Evolutionary conservation across 2,797 vertebrate species (phyloP).

Genomic region (Loriculus beryllinus): DNA sequence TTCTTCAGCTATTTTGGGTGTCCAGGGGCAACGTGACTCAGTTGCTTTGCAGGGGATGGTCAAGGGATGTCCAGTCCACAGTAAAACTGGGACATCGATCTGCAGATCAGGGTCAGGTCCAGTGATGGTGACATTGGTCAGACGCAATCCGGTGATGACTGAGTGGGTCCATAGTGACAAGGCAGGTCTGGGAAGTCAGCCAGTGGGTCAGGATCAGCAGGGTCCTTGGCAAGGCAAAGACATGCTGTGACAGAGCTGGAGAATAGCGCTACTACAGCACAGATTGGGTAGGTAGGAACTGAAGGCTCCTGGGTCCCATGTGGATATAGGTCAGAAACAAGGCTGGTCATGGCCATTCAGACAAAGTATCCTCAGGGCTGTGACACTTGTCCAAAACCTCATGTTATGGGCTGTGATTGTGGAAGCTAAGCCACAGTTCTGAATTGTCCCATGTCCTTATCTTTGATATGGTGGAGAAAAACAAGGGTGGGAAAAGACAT

Average conservation of each 20-base stretch:
- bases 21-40: accelerated
- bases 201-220: neutral
- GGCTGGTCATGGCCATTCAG: neutral
- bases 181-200: neutral
- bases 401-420: accelerated
- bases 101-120: neutral
- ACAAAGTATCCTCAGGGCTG: neutral
- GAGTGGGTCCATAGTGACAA: neutral
- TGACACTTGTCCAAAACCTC: neutral
- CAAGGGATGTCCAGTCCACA: neutral
- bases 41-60: neutral
- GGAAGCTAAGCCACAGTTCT: neutral
- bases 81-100: neutral
- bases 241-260: neutral
- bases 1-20: neutral
- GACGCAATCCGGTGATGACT: accelerated
- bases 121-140: neutral
- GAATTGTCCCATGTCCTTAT: neutral
- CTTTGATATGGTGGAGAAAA: neutral
- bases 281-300: neutral
- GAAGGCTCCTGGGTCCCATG: accelerated
- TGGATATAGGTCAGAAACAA: neutral
- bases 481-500: neutral
- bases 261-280: neutral
- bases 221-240: neutral